phyloP scores from a whole-genome alignment of 2,888 invertebrate species.

The Unio delphinus region DNA sequence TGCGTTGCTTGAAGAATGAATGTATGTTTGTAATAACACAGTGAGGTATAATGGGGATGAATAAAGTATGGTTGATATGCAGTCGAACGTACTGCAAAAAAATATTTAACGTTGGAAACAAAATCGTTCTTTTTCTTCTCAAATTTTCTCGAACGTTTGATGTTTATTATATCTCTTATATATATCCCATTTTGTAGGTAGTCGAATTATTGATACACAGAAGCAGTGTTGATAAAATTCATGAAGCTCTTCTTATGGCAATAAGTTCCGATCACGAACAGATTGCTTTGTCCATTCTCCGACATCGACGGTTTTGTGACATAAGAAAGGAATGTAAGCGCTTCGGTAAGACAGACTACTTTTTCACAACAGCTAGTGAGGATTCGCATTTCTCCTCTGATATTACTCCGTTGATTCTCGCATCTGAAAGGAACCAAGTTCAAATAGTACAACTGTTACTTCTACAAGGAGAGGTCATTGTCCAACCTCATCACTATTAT shows the following conservation, averaged over 20 bases:
- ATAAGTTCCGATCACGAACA: constrained; percentile 60
- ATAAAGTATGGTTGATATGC: no score
- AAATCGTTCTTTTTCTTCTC: no score
- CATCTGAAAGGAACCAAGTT: constrained; percentile 54
- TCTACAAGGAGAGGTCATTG: constrained; percentile 55
- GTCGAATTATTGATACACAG: constrained; percentile 49
- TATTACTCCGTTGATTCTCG: constrained; percentile 55
- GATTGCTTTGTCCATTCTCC: constrained; percentile 58
- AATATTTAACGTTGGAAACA: no score
- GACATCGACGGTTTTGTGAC: constrained; percentile 54
- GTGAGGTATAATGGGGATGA: no score
- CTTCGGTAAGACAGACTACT: constrained; percentile 44
- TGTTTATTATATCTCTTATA: no score
- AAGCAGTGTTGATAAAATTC: constrained; percentile 48
- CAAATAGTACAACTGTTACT: constrained; percentile 51
- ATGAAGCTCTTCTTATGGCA: constrained; percentile 56
- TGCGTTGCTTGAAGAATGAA: no score
- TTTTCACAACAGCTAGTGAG: constrained; percentile 43
- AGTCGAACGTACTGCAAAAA: no score
- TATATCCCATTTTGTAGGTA: constrained; percentile 26
- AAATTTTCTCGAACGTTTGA: no score
- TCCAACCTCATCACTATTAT: constrained; percentile 62
- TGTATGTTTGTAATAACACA: no score
- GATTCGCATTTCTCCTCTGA: constrained; percentile 57
- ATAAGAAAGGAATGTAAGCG: constrained; percentile 38